Conservation (phyloP, 2,113 vertebrate genomes). For the Paralichthys olivaceus region DNA sequence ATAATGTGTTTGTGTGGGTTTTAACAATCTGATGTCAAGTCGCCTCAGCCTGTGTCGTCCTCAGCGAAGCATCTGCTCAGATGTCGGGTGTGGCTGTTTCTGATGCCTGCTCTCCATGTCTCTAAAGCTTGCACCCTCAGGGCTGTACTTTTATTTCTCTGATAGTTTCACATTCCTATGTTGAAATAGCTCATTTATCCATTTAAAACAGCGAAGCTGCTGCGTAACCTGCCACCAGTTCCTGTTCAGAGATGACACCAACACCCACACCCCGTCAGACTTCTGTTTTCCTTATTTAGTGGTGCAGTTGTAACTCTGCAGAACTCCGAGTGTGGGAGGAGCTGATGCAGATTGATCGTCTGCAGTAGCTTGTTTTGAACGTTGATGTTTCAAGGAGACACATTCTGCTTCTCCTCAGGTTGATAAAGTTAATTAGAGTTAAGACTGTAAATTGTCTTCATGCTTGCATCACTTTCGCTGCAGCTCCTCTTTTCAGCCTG, state of each 20-base stretch:
- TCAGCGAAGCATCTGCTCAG: conserved; percentile 36
- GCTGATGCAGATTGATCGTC: neutral
- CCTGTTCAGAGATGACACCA: conserved; percentile 4
- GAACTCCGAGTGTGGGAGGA: conserved; percentile 27
- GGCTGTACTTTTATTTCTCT: conserved; percentile 11
- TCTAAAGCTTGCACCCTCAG: conserved; percentile 19
- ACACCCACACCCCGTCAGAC: conserved; percentile 8
- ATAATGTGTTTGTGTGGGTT: neutral
- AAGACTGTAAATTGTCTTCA: no score
- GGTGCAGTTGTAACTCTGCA: conserved; percentile 21
- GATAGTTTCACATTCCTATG: conserved; percentile 45
- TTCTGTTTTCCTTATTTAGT: neutral
- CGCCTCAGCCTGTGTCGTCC: no score
- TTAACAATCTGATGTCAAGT: neutral
- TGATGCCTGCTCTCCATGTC: conserved; percentile 11
- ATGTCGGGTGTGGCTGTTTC: conserved; percentile 65
- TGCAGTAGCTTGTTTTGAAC: neutral
- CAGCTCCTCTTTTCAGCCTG: no score
- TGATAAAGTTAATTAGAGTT: no score
- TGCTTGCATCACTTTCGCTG: no score
- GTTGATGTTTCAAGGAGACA: neutral
- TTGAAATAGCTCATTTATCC: conserved; percentile 36
- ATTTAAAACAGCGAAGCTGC: conserved; percentile 12
- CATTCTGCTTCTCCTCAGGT: no score
- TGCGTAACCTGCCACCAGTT: neutral